A percentile compares a stretch with the other conserved stretches of the same genome.
phyloP scores from a whole-genome alignment of 2,113 vertebrate species.

The Vulpes lagopus region DNA sequence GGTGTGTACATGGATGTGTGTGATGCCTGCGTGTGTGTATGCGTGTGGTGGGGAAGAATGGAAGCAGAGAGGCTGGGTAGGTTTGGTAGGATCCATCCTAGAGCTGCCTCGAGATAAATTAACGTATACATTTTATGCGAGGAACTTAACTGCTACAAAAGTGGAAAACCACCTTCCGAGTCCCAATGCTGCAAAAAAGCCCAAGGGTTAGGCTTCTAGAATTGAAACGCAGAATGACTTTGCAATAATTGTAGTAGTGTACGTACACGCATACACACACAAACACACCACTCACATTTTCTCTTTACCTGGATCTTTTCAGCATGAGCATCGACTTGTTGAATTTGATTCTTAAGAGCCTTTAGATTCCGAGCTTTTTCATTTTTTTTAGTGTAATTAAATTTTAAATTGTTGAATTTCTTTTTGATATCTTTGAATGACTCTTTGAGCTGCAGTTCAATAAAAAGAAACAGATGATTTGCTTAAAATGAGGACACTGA shows the following conservation, averaged over 20 bases:
- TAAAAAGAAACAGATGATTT: conserved; percentile 71
- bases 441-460: conserved; percentile 89
- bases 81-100: conserved; percentile 26
- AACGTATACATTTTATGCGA: conserved; percentile 18
- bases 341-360: conserved; percentile 91
- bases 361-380: conserved; percentile 92
- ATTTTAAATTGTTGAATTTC: conserved; percentile 95
- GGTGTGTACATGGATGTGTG: no score
- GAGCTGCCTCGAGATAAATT: neutral
- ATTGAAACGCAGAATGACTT: conserved; percentile 42
- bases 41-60: neutral
- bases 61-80: neutral
- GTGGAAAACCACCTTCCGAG: neutral
- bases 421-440: conserved; percentile 94
- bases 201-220: neutral
- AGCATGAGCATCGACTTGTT: conserved; percentile 90
- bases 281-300: neutral
- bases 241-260: neutral
- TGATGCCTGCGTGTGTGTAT: neutral
- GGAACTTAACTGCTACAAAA: conserved; percentile 33
- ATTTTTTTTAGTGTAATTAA: conserved; percentile 93
- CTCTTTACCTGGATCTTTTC: conserved; percentile 91
- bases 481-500: conserved; percentile 59
- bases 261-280: neutral
- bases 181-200: neutral